Conservation (phyloP, 1,140 invertebrate genomes). For the Drosophila saltans region DNA sequence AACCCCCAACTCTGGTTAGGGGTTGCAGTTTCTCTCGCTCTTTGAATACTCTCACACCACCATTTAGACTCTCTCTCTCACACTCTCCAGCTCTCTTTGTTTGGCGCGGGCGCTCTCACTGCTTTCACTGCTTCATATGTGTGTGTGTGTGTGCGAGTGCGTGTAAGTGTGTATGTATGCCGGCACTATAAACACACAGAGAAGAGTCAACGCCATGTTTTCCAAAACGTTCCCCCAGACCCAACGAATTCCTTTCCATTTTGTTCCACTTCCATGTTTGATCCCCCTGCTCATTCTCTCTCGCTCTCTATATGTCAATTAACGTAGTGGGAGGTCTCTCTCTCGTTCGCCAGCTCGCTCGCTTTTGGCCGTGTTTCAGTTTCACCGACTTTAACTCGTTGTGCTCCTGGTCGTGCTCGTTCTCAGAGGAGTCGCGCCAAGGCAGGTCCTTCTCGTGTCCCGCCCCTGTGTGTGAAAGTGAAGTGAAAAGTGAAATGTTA, state of each 20-base stretch:
- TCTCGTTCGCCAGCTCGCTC: slow-evolving; percentile 59
- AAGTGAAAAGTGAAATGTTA: slow-evolving; percentile 82
- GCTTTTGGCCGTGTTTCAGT: slow-evolving; percentile 68
- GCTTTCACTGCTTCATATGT: slow-evolving; percentile 62
- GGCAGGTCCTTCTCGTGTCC: slow-evolving; percentile 46
- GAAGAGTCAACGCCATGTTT: slow-evolving; percentile 67
- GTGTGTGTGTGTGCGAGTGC: slow-evolving; percentile 26
- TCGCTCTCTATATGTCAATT: slow-evolving; percentile 20
- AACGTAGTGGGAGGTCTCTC: slow-evolving; percentile 44
- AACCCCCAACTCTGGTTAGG: slow-evolving; percentile 73
- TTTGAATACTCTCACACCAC: slow-evolving; percentile 32
- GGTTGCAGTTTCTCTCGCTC: slow-evolving; percentile 65
- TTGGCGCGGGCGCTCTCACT: slow-evolving; percentile 72
- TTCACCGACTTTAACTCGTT: slow-evolving; percentile 79
- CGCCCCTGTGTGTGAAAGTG: slow-evolving; percentile 73
- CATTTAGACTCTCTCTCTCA: slow-evolving; percentile 23
- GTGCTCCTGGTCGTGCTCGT: slow-evolving; percentile 47
- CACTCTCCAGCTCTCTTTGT: slow-evolving; percentile 24
- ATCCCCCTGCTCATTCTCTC: slow-evolving; percentile 47
- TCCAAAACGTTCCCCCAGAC: slow-evolving; percentile 60
- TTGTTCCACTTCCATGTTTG: slow-evolving; percentile 70
- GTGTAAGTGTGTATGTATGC: slow-evolving; percentile 45
- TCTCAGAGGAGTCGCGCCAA: slow-evolving; percentile 30
- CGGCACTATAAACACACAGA: slow-evolving; percentile 68
- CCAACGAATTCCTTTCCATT: slow-evolving; percentile 74